Base-by-base conservation (phyloP, 2,797 vertebrate species). In the Philypnodon macrostomus region DNA sequence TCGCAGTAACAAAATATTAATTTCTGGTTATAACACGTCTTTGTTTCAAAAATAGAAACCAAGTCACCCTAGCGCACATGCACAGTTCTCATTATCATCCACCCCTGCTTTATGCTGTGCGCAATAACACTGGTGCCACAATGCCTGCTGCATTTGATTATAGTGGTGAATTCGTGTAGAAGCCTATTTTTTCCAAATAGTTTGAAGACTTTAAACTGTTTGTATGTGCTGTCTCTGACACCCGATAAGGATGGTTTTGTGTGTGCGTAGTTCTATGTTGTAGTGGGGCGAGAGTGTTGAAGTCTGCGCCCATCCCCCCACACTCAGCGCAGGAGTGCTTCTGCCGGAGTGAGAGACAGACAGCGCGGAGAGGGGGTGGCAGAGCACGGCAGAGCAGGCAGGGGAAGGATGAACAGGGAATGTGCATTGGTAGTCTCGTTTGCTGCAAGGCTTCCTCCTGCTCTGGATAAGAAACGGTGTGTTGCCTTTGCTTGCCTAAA, bases 271-370 rank as follows among this genome's bases (percentile, higher is more conserved):
- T 81, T 83, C 71, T 80, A 65, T 73, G 73, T 83, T 75, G 60
- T 53, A 53, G 77, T n/a, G 73, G 59, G 47, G 81, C 64, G 74
- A 73, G 79, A 57, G 75, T 58, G 77, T 61, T 73, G 66, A 61
- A 69, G 82, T 75, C 56, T 74, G 77, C 73, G 79, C 78, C 90
- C 90, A 89, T 92, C 90, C 90, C 84, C 90, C 90, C 90, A 90
- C 77, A 72, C n/a, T n/a, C n/a, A n/a, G n/a, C n/a, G n/a, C 76
- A 89, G 80, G 77, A 90, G 87, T 79, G 87, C 83, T 87, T 87
- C 88, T 89, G 87, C 86, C 67, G 80, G 84, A 85, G 83, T 79
- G 81, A 85, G 84, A 87, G 80, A 86, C 81, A 86, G 82, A 80
- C 81, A 79, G 81, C 60, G 85, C 57, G 70, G 67, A 71, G 58